Conservation (phyloP, 2,113 vertebrate genomes). For the Rhabdornis inornatus region DNA sequence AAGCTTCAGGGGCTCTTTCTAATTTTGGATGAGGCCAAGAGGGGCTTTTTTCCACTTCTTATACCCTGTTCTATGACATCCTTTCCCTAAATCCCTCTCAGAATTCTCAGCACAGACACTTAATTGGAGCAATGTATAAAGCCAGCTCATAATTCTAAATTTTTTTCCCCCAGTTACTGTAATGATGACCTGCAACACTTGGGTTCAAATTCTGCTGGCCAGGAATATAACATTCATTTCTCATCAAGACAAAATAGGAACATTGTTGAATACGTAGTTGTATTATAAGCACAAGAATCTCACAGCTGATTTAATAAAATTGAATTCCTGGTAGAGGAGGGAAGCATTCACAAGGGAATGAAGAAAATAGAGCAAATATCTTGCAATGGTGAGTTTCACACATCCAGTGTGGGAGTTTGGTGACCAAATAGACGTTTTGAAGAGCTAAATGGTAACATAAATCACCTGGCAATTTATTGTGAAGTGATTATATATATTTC, state of each 20-base stretch:
- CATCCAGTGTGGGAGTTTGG: background rate
- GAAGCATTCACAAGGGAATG: background rate
- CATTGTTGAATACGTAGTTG: background rate
- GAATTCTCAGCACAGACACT: background rate
- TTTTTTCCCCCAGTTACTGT: background rate
- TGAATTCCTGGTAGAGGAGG: background rate
- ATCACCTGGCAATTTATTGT: constrained; percentile 10
- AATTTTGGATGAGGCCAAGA: background rate
- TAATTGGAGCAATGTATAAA: background rate
- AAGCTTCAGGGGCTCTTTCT: background rate
- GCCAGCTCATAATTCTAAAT: background rate
- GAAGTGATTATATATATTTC: background rate
- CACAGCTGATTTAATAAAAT: background rate
- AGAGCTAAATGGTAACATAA: background rate
- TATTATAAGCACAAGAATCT: background rate
- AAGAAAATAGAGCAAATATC: background rate
- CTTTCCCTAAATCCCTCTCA: background rate
- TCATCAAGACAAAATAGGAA: background rate
- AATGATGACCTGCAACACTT: background rate
- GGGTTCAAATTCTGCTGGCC: background rate
- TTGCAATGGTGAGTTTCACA: background rate
- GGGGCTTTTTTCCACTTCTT: background rate
- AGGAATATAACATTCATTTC: background rate
- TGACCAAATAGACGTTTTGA: background rate
- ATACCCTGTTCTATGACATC: background rate